phyloP scores from a whole-genome alignment of 2,113 vertebrate genomes.

The Microcebus griseorufus region DNA sequence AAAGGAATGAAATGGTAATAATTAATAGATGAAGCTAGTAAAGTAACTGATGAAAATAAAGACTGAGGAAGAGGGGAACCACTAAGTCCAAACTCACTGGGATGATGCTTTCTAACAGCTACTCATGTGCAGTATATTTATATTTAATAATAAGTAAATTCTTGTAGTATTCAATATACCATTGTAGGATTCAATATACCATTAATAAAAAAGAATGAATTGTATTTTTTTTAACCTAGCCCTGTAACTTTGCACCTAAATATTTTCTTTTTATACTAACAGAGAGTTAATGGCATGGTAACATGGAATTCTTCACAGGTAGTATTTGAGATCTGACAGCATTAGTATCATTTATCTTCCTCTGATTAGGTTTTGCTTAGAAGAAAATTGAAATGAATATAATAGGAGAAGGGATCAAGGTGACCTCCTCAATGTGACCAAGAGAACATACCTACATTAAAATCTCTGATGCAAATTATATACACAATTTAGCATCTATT shows the following conservation, averaged over 20 bases:
- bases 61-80: not conserved
- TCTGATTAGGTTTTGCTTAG: not conserved
- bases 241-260: not conserved
- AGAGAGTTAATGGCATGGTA: not conserved
- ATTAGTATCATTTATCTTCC: not conserved
- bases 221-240: not conserved
- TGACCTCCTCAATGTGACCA: not conserved
- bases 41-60: not conserved
- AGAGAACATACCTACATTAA: not conserved
- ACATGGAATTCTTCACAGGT: not conserved
- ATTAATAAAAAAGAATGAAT: not conserved
- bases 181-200: not conserved
- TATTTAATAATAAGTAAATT: not conserved
- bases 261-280: not conserved
- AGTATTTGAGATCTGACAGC: not conserved
- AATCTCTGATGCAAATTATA: not conserved
- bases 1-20: slow-evolving; percentile 46
- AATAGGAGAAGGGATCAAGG: not conserved
- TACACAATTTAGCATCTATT: not conserved
- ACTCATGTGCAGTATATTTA: not conserved
- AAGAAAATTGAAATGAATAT: not conserved
- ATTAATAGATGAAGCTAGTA: not conserved
- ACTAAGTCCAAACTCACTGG: not conserved
- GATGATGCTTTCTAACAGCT: not conserved
- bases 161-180: not conserved